Evolutionary conservation across 2,888 invertebrate genomes (phyloP).

Genomic region (Pimpla rufipes): DNA sequence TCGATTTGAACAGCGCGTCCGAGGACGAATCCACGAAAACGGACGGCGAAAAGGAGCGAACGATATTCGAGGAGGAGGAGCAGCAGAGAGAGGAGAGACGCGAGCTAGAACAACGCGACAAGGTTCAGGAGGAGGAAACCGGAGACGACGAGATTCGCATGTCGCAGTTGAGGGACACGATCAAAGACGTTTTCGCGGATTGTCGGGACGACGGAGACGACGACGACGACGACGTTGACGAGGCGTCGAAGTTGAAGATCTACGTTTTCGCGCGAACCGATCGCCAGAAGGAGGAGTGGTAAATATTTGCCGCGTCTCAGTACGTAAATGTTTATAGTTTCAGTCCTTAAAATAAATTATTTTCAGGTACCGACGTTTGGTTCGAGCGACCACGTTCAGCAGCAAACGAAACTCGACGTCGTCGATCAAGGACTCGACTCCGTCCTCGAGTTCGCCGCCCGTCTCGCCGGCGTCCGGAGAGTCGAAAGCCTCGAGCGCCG

Average conservation of each 20-base stretch:
- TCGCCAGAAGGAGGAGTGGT: slow-evolving; percentile 97
- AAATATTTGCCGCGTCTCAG: slow-evolving; percentile 72
- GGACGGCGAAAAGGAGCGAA: slow-evolving; percentile 83
- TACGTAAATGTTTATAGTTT: not conserved
- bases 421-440: slow-evolving; percentile 75
- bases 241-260: slow-evolving; percentile 82
- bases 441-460: slow-evolving; percentile 70
- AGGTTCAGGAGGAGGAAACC: slow-evolving; percentile 80
- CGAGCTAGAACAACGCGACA: slow-evolving; percentile 86
- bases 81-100: slow-evolving; percentile 58
- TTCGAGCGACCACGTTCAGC: slow-evolving; percentile 84
- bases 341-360: slow-evolving; percentile 5
- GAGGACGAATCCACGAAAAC: slow-evolving; percentile 77
- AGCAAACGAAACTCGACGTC: slow-evolving; percentile 77
- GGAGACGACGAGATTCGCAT: slow-evolving; percentile 75
- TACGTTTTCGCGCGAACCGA: slow-evolving; percentile 93
- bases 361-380: slow-evolving; percentile 87
- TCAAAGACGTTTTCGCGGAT: slow-evolving; percentile 78
- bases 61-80: slow-evolving; percentile 83
- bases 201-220: slow-evolving; percentile 73
- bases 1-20: slow-evolving; percentile 81
- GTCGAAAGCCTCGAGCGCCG: slow-evolving; percentile 75
- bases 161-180: slow-evolving; percentile 77
- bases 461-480: slow-evolving; percentile 73
- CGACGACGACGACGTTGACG: slow-evolving; percentile 75